Base-by-base conservation (phyloP, 1,140 invertebrate genomes). In the Cryptotermes secundus region DNA sequence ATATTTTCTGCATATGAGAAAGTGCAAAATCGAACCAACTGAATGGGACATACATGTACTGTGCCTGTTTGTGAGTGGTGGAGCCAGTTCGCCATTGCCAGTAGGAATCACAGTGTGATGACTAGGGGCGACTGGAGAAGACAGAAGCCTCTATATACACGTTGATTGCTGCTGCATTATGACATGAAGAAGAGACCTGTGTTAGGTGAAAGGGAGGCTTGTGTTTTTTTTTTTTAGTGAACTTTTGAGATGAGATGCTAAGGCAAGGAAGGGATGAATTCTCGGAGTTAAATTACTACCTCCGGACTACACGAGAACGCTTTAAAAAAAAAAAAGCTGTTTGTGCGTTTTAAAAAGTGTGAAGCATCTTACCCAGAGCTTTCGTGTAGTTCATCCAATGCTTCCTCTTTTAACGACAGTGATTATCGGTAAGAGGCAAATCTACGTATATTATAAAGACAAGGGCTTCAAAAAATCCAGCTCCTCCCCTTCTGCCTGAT, bases 81-180 rank as follows among this genome's bases (percentile, higher is more conserved):
- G 0, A 72, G 59, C 59, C 59, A 72, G 59, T 72, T 31, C 59
- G 59, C 59, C 59, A n/a, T 72, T 72, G 59, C 2, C 59, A 72
- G n/a, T n/a, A 16, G n/a, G 26, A 19, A 72, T 72, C 59, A 31
- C 7, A 26, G n/a, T n/a, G 31, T 31, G 59, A 26, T 1, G 53
- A 35, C 80, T 72, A 9, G 9, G n/a, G 14, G 9, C 6, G 59
- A 16, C 80, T 72, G n/a, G 26, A 31, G 59, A 7, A 72, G 59
- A n/a, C 80, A 4, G 16, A n/a, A 26, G 22, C 38, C 1, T 81
- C 80, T 35, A 35, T 81, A 31, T 42, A 35, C n/a, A 45, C 80
- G 35, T 81, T 81, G 80, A 81, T 81, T 81, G 80, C 80, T 31
- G 59, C 59, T 36, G 80, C 42, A 81, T 81, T 81, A 81, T 16